A percentile compares a stretch with the other conserved stretches of the same genome.
These are phyloP conservation scores for Colius striatus DNA, from an alignment of 2,113 vertebrate species.

Conservation along the genomic window DNA sequence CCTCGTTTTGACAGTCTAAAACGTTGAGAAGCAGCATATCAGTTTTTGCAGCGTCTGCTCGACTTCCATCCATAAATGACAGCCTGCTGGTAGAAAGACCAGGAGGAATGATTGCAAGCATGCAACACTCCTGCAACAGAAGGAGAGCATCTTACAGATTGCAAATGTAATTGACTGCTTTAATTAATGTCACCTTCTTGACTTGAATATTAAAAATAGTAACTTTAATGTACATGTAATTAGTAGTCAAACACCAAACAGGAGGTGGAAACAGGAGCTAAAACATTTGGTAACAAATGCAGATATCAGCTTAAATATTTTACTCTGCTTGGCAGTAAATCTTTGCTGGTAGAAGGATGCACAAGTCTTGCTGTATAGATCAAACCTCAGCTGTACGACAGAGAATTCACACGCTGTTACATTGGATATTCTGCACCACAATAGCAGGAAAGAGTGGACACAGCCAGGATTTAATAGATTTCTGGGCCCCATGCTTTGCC, in stretches of 20 bases:
- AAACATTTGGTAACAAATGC: constrained; percentile 27
- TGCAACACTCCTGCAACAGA: not conserved
- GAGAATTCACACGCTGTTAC: rapidly evolving
- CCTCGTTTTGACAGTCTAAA: not conserved
- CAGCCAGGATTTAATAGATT: rapidly evolving
- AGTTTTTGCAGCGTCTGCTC: constrained; percentile 25
- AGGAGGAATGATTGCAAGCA: not conserved
- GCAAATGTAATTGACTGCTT: not conserved
- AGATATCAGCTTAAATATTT: constrained; percentile 50
- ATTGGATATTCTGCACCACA: not conserved
- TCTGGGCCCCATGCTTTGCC: not conserved
- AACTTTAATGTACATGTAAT: not conserved
- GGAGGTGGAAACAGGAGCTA: not conserved
- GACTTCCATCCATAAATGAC: not conserved
- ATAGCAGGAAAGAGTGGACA: not conserved
- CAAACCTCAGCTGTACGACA: not conserved
- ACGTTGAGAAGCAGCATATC: not conserved
- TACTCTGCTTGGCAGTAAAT: not conserved
- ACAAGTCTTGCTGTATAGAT: not conserved
- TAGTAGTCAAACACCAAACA: not conserved
- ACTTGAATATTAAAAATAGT: not conserved
- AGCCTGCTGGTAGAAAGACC: not conserved
- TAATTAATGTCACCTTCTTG: constrained; percentile 46
- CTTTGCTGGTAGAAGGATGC: not conserved
- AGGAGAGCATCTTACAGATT: not conserved